These are phyloP conservation scores for Drosophila prolongata DNA, from an alignment of 2,888 invertebrate species.

Conservation along the genomic window DNA sequence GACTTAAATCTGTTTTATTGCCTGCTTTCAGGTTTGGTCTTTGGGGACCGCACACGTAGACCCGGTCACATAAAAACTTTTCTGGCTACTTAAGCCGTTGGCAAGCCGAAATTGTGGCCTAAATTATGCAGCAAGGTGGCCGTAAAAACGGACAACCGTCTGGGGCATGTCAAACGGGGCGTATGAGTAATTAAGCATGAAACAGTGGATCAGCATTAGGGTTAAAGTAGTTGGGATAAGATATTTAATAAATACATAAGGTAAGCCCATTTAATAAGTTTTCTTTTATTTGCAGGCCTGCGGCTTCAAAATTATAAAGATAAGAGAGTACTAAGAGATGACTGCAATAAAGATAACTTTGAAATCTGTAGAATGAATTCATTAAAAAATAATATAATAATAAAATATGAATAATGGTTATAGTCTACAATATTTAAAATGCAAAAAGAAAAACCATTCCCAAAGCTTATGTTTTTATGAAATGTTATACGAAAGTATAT, in stretches of 20 bases:
- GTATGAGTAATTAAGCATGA: constrained; percentile 71
- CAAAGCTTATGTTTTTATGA: too few species aligned
- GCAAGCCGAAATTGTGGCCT: constrained; percentile 53
- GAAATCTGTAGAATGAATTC: too few species aligned
- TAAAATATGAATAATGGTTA: too few species aligned
- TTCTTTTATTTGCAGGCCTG: too few species aligned
- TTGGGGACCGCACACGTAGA: constrained; percentile 49
- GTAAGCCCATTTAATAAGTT: not conserved
- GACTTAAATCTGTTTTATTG: constrained; percentile 76
- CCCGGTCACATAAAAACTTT: constrained; percentile 66
- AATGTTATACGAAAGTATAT: too few species aligned
- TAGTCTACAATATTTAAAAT: too few species aligned
- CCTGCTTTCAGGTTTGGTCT: constrained; percentile 20
- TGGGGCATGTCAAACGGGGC: constrained; percentile 63
- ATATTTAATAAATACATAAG: not conserved
- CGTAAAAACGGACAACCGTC: constrained; percentile 56
- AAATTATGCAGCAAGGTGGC: constrained; percentile 69
- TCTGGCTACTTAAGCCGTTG: constrained; percentile 68
- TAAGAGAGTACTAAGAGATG: too few species aligned
- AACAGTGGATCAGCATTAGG: constrained; percentile 41
- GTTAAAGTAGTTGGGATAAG: not conserved
- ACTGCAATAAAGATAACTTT: too few species aligned
- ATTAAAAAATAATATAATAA: too few species aligned
- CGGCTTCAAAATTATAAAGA: too few species aligned
- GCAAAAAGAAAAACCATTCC: too few species aligned